Conservation (phyloP, 1,140 invertebrate genomes). For the Mizuhopecten yessoensis region DNA sequence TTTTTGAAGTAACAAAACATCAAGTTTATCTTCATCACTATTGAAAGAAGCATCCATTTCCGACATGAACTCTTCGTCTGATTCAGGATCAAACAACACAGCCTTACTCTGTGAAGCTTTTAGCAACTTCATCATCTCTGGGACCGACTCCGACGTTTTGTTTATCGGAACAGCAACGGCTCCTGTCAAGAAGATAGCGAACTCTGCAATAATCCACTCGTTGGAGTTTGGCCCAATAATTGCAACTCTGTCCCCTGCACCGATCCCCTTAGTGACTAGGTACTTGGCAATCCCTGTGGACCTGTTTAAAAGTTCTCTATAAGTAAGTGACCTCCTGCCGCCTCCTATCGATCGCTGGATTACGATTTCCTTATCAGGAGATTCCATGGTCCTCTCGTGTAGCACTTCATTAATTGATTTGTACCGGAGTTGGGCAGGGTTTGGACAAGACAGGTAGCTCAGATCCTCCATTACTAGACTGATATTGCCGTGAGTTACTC, state of each 20-base stretch:
- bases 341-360: no score
- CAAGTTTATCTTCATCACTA: background rate
- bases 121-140: background rate
- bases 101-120: background rate
- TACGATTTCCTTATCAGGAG: no score
- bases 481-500: no score
- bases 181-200: background rate
- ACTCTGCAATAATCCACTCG: background rate
- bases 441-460: no score
- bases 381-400: no score
- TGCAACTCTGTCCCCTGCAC: conserved; percentile 42
- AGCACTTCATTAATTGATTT: no score
- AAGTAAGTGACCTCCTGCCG: no score
- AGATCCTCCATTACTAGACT: no score
- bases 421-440: no score
- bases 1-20: background rate
- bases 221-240: background rate
- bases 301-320: background rate
- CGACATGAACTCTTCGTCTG: background rate
- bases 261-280: conserved; percentile 22
- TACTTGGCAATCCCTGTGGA: conserved; percentile 3
- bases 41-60: background rate
- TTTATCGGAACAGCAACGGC: background rate
- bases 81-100: background rate
- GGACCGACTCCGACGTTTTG: background rate